Evolutionary conservation across 2,888 invertebrate species (phyloP).

Genomic region (Acleris emargana): DNA sequence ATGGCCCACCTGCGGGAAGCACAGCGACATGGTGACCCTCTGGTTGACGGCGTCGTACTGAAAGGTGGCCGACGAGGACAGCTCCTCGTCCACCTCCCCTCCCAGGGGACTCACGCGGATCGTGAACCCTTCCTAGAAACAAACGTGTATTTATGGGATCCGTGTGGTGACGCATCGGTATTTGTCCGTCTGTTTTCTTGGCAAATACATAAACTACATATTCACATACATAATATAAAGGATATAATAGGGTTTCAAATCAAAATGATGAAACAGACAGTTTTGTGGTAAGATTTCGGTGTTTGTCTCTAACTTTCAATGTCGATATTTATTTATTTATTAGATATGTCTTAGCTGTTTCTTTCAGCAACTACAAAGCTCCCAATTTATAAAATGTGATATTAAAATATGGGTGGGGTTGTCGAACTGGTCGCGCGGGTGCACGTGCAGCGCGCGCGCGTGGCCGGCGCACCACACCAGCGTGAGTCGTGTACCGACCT

Average conservation of each 20-base stretch:
- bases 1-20: constrained; percentile 84
- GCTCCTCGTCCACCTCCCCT: constrained; percentile 74
- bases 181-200: too few species aligned
- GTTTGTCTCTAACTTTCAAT: too few species aligned
- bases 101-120: constrained; percentile 83
- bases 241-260: too few species aligned
- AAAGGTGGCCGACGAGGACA: constrained; percentile 80
- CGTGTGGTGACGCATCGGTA: too few species aligned
- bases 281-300: too few species aligned
- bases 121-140: constrained; percentile 72
- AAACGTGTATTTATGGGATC: not conserved
- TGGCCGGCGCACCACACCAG: constrained; percentile 90
- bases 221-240: too few species aligned
- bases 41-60: constrained; percentile 89
- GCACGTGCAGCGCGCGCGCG: constrained; percentile 89
- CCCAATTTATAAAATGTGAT: not conserved
- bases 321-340: too few species aligned
- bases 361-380: too few species aligned
- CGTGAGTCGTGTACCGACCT: too few species aligned
- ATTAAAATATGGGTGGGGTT: constrained; percentile 78
- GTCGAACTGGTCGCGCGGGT: constrained; percentile 92
- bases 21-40: constrained; percentile 89
- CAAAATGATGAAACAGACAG: too few species aligned
- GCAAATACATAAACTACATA: too few species aligned
- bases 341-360: too few species aligned